A percentile compares a stretch with the other conserved stretches of the same genome.
phyloP scores from a whole-genome alignment of 2,888 invertebrate species.

The Yponomeuta sedellus region DNA sequence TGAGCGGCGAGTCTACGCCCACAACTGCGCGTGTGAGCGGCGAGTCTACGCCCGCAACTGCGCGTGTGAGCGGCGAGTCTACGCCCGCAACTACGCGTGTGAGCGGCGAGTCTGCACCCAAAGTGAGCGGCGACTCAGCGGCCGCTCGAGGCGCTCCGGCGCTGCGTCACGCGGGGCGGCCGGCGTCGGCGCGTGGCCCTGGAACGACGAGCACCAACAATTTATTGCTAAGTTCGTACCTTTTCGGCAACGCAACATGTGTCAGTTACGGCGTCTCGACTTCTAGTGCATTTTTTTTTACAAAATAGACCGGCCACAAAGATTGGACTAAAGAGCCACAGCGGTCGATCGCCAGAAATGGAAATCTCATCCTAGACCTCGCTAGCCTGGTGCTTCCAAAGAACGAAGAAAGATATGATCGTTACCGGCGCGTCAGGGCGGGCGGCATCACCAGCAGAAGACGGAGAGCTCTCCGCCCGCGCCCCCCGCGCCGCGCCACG shows the following conservation, averaged over 20 bases:
- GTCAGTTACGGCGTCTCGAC: no score
- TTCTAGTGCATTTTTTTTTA: no score
- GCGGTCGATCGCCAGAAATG: no score
- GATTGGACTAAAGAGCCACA: no score
- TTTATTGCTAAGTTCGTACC: not conserved
- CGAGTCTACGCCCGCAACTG: not conserved
- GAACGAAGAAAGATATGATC: not conserved
- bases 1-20: slow-evolving; percentile 1
- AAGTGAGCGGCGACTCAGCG: slow-evolving; percentile 4
- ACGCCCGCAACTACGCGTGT: not conserved
- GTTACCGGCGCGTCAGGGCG: slow-evolving; percentile 8
- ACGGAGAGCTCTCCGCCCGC: slow-evolving; percentile 85
- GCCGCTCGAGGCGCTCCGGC: not conserved
- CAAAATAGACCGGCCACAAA: no score
- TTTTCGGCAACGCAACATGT: no score
- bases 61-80: slow-evolving; percentile 2
- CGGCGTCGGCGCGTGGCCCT: not conserved
- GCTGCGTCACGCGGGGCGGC: slow-evolving; percentile 10
- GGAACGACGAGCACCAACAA: not conserved
- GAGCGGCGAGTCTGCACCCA: not conserved
- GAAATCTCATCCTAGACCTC: no score
- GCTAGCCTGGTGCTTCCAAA: no score
- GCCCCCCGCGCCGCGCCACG: slow-evolving; percentile 82
- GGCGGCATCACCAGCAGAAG: slow-evolving; percentile 83
- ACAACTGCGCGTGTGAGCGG: not conserved